Percentiles rank a stretch among this genome's conserved stretches.
Conservation (phyloP, 2,888 invertebrate genomes). For the Ectropis crepuscularia region DNA sequence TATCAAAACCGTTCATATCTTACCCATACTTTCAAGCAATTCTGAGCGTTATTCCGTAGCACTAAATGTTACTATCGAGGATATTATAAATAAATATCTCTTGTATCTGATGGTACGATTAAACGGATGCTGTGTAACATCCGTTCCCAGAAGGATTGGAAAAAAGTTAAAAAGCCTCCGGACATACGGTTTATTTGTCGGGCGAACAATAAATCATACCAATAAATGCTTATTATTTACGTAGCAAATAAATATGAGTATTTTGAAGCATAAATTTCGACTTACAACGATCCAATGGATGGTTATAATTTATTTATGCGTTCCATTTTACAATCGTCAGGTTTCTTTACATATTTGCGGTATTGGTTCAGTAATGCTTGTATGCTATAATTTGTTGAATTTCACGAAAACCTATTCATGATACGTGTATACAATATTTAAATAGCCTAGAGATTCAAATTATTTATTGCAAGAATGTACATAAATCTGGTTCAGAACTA, state of each 20-base stretch:
- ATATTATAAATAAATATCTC: constrained; percentile 42
- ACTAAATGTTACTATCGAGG: constrained; percentile 31
- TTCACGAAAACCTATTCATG: too few species aligned
- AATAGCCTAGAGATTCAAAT: too few species aligned
- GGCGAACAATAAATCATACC: constrained; percentile 17
- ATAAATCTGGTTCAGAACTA: too few species aligned
- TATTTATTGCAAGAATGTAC: too few species aligned
- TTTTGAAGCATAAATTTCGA: too few species aligned
- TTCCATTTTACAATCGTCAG: too few species aligned
- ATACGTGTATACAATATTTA: too few species aligned
- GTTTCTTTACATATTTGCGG: too few species aligned
- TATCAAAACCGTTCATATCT: constrained; percentile 4
- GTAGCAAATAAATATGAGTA: background rate
- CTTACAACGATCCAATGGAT: too few species aligned
- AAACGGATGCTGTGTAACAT: constrained; percentile 73
- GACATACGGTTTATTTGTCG: constrained; percentile 44
- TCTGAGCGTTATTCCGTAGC: constrained; percentile 20
- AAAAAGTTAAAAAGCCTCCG: constrained; percentile 49
- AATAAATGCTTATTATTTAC: constrained; percentile 10
- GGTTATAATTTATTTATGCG: background rate
- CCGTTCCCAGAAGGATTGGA: constrained; percentile 80
- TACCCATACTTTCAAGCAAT: constrained; percentile 4
- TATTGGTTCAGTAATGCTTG: too few species aligned
- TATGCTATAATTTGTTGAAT: too few species aligned
- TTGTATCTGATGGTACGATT: constrained; percentile 61